Conservation (phyloP, 2,113 vertebrate genomes). For the Chrysochloris asiatica region DNA sequence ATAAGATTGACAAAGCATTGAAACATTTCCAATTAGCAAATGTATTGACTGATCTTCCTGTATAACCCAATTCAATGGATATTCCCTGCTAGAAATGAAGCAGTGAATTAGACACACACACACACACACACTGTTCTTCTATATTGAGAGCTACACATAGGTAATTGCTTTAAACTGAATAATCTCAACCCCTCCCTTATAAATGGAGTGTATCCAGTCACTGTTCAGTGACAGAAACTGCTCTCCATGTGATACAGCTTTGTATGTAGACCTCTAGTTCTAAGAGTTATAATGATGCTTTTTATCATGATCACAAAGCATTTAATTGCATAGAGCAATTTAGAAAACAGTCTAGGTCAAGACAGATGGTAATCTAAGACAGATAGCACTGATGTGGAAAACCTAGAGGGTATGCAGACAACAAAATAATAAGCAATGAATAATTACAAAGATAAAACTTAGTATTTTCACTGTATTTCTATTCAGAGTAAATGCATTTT, state of each 20-base stretch:
- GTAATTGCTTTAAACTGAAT: not conserved
- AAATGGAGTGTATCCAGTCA: accelerated
- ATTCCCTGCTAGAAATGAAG: not conserved
- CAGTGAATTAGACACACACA: not conserved
- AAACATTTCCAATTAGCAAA: slow-evolving; percentile 12
- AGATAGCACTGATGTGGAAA: slow-evolving; percentile 36
- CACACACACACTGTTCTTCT: not conserved
- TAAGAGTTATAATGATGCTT: slow-evolving; percentile 48
- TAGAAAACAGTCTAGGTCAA: slow-evolving; percentile 53
- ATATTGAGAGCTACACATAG: not conserved
- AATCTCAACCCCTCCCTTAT: not conserved
- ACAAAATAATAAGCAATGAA: slow-evolving; percentile 55
- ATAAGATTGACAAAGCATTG: not conserved
- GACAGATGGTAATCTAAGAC: slow-evolving; percentile 57
- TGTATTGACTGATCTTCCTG: slow-evolving; percentile 13
- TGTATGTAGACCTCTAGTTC: slow-evolving; percentile 10
- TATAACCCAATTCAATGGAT: not conserved
- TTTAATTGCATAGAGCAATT: slow-evolving; percentile 68
- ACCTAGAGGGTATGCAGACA: not conserved
- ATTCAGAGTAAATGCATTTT: slow-evolving; percentile 39
- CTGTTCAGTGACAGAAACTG: not conserved
- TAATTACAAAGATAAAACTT: slow-evolving; percentile 62
- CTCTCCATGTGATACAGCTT: not conserved
- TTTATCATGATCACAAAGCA: slow-evolving; percentile 61
- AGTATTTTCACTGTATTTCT: not conserved